Evolutionary conservation across 2,888 invertebrate genomes (phyloP), one percentile per base, ranked within the genome.

Genomic region (Synergus gifuensis): DNA sequence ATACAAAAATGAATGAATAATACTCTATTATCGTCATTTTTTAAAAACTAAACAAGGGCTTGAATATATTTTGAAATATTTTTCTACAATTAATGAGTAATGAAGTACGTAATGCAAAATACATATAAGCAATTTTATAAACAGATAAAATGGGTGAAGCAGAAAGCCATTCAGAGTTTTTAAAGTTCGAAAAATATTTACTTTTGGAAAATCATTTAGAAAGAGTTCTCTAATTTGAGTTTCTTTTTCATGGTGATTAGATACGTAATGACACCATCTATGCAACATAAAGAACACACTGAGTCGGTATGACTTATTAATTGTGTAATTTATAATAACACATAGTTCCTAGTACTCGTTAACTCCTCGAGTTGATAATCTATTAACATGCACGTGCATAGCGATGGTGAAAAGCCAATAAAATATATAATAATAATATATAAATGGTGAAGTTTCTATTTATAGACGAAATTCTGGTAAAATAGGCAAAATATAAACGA

Each of bases 231-330:
- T 36, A 7, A 11, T 69, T 36, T 49, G n/a, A 54, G 9, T 16
- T 22, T 49, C 22, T 46, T 69, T 46, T 8, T 36, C 14, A 67
- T 7, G 46, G 1, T 22, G n/a, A 69, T 69, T 49, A 54, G 28
- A 54, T 49, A 28, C n/a, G 66, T 66, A 76, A 76, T 76, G 49
- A 80, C 64, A 81, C 78, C 84, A 85, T 84, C 82, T 86, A 87
- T 87, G 88, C 90, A 87, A 86, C 88, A 87, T 88, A 89, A 88
- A 89, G 88, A 88, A 88, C 88, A 86, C 87, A 83, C 81, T 84
- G 84, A 60, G 60, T 60, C 22, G 28, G n/a, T 54, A 14, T 9
- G 16, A 66, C 28, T 28, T 54, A 4, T 54, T 73, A n/a, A 40
- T 54, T n/a, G 36, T 54, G n/a, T 73, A 40, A n/a, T n/a, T 11